Evolutionary conservation across 2,113 vertebrate genomes (phyloP).

Genomic region (Gymnarchus niloticus): DNA sequence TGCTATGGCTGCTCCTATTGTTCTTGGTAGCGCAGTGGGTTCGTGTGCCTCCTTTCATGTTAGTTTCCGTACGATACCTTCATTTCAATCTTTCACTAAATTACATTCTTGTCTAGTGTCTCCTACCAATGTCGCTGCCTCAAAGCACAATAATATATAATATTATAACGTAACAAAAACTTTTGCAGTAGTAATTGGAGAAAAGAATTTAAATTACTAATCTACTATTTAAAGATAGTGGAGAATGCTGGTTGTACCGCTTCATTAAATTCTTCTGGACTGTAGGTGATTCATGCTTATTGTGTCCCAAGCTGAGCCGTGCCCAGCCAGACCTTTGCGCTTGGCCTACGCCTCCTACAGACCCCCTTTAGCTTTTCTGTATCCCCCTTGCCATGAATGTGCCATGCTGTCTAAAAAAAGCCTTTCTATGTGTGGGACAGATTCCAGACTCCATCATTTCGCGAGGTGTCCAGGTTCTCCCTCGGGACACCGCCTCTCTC

Average conservation of each 20-base stretch:
- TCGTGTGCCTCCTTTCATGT: not conserved
- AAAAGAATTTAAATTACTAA: too few relatives aligned
- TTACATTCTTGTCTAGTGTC: not conserved
- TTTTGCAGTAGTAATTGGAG: not conserved
- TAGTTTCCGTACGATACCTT: not conserved
- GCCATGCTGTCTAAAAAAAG: not conserved
- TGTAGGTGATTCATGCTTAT: not conserved
- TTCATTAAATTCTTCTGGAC: not conserved
- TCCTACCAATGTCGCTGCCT: not conserved
- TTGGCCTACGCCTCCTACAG: too few relatives aligned
- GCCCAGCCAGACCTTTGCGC: too few relatives aligned
- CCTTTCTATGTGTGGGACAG: slow-evolving; percentile 50
- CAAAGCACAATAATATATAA: not conserved
- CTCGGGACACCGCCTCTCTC: slow-evolving; percentile 94
- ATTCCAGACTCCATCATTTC: slow-evolving; percentile 99
- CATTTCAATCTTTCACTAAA: not conserved
- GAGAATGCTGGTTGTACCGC: not conserved
- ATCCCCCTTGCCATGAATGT: not conserved
- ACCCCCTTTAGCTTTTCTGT: not conserved
- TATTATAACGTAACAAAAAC: not conserved
- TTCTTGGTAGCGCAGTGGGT: not conserved
- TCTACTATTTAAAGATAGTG: too few relatives aligned
- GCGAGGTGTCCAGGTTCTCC: slow-evolving; percentile 96
- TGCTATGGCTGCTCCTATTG: not conserved
- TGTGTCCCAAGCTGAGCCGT: not conserved